Percentiles rank a stretch among this genome's conserved stretches.
phyloP scores from a whole-genome alignment of 2,113 vertebrate genomes.

The Platichthys flesus region DNA sequence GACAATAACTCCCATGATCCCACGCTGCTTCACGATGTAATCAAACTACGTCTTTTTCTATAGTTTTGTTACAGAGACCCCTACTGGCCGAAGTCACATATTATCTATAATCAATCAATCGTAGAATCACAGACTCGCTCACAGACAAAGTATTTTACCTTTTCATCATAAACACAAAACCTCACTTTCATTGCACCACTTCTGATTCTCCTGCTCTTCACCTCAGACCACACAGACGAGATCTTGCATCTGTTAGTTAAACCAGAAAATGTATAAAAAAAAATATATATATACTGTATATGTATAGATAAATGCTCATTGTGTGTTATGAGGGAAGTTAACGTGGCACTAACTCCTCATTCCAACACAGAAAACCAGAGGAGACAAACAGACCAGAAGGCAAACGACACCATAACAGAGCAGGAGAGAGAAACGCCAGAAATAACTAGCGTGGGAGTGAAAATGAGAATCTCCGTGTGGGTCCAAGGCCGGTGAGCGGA shows the following conservation, averaged over 20 bases:
- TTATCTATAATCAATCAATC: too few species aligned
- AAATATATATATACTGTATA: background rate
- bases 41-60: too few species aligned
- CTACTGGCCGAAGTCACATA: too few species aligned
- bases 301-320: constrained; percentile 8
- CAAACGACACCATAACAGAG: background rate
- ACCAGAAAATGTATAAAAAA: constrained; percentile 17
- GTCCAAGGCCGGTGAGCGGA: constrained; percentile 54
- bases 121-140: too few species aligned
- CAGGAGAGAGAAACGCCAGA: constrained; percentile 40
- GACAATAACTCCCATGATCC: too few species aligned
- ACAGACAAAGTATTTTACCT: too few species aligned
- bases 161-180: too few species aligned
- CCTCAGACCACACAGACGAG: constrained; percentile 13
- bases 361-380: constrained; percentile 23
- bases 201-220: too few species aligned
- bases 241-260: constrained; percentile 24
- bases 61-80: too few species aligned
- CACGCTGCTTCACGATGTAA: too few species aligned
- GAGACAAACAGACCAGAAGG: constrained; percentile 33
- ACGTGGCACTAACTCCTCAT: background rate
- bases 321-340: background rate
- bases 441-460: constrained; percentile 47
- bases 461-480: constrained; percentile 20
- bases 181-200: too few species aligned